These are phyloP conservation scores for Gambusia yucatana DNA, from an alignment of 2,797 vertebrate genomes.

Conservation along the genomic window DNA sequence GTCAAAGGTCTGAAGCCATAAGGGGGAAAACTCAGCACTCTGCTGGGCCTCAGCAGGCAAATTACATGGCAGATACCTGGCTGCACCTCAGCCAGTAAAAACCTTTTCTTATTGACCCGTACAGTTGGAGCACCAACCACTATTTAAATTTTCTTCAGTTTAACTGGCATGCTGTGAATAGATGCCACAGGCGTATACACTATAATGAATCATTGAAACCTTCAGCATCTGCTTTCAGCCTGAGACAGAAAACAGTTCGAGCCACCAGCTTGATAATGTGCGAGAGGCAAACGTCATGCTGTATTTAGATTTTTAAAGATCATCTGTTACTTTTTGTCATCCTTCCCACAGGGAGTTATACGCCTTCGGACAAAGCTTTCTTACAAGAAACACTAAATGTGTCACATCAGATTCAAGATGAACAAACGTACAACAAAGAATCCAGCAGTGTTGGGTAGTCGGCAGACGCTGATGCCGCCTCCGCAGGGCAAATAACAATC, in stretches of 20 bases:
- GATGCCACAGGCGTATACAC: conserved; percentile 32
- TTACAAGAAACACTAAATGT: conserved; percentile 54
- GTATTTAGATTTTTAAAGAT: conserved; percentile 36
- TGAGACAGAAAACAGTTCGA: conserved; percentile 31
- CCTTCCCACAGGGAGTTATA: conserved; percentile 31
- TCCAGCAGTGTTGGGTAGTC: conserved; percentile 37
- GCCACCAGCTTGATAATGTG: conserved; percentile 25
- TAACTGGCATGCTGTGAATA: conserved; percentile 51
- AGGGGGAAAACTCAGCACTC: conserved; percentile 30
- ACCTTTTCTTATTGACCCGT: conserved; percentile 60
- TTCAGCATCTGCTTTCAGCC: conserved; percentile 21
- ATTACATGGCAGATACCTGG: conserved; percentile 43
- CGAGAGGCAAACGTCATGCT: conserved; percentile 19
- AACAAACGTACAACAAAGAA: conserved; percentile 52
- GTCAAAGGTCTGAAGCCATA: conserved; percentile 54
- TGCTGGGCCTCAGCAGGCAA: conserved; percentile 47
- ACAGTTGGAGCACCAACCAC: conserved; percentile 35
- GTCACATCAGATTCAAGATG: conserved; percentile 69
- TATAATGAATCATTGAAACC: conserved; percentile 32
- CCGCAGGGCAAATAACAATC: conserved; percentile 58
- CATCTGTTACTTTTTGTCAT: conserved; percentile 20
- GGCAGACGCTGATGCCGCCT: conserved; percentile 32
- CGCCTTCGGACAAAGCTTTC: conserved; percentile 46
- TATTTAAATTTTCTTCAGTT: conserved; percentile 48
- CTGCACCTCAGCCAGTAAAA: conserved; percentile 46